A percentile compares a stretch with the other conserved stretches of the same genome.
Conservation (phyloP, 2,888 invertebrate species). For the Drosophila neonasuta region DNA sequence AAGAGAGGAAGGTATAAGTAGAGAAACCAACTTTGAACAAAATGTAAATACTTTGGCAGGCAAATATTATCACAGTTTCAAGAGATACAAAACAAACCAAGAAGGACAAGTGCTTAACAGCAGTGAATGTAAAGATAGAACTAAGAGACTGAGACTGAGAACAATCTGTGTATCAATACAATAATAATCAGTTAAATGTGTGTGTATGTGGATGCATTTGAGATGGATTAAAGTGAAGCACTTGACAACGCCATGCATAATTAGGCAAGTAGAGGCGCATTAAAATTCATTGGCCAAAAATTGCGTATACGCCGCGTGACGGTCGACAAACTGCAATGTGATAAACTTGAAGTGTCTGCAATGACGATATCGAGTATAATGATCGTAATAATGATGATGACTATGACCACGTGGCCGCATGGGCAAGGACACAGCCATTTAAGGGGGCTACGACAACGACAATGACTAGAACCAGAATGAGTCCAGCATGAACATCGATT, state of each 20-base stretch:
- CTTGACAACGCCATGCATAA: conserved; percentile 47
- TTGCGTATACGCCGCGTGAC: conserved; percentile 70
- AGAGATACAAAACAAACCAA: conserved; percentile 66
- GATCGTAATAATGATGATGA: conserved; percentile 13
- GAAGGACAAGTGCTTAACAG: conserved; percentile 11
- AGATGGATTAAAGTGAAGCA: conserved; percentile 24
- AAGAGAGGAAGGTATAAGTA: conserved; percentile 17
- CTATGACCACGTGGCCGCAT: conserved; percentile 67
- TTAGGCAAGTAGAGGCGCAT: conserved; percentile 55
- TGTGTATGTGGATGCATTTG: neutral
- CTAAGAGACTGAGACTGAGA: neutral
- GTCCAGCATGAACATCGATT: conserved; percentile 54
- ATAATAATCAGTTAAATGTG: neutral
- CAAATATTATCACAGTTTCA: conserved; percentile 80
- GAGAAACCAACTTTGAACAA: conserved; percentile 63
- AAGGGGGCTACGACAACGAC: conserved; percentile 8
- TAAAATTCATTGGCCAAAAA: conserved; percentile 73
- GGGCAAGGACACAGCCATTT: conserved; percentile 31
- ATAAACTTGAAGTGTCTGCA: conserved; percentile 77
- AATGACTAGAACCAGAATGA: conserved; percentile 66
- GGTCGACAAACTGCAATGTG: conserved; percentile 61
- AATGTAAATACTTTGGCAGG: conserved; percentile 78
- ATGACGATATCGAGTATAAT: conserved; percentile 39
- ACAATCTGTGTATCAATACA: conserved; percentile 13
- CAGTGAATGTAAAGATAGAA: conserved; percentile 7